A percentile compares a stretch with the other conserved stretches of the same genome.
These are phyloP conservation scores for Cydia pomonella DNA, from an alignment of 1,140 invertebrate species.

Conservation along the genomic window DNA sequence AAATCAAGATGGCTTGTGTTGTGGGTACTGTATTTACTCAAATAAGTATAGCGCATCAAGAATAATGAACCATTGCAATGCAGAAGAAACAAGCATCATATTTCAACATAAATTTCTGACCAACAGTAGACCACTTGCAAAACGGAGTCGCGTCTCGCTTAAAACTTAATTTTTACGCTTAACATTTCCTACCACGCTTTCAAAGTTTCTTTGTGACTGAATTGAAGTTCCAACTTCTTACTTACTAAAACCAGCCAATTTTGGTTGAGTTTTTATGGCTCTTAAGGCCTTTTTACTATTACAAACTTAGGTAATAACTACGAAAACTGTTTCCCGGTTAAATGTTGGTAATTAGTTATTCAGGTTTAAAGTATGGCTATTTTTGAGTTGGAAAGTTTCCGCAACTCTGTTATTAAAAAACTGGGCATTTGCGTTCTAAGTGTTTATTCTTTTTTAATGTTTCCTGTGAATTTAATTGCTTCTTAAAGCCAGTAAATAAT, in stretches of 20 bases:
- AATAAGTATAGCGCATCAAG: no score
- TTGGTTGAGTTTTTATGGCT: background rate
- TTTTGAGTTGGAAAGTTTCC: background rate
- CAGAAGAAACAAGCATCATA: no score
- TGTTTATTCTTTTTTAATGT: background rate
- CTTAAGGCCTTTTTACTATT: background rate
- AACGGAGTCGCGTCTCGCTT: background rate
- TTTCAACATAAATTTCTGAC: background rate
- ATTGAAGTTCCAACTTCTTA: background rate
- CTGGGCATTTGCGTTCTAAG: background rate
- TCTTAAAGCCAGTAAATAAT: background rate
- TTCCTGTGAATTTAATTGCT: background rate
- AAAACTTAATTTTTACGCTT: background rate
- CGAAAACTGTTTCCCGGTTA: slow-evolving; percentile 9
- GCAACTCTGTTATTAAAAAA: background rate
- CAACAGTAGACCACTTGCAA: slow-evolving; percentile 9
- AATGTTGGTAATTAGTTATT: slow-evolving; percentile 15
- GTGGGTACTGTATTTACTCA: no score
- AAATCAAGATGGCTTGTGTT: no score
- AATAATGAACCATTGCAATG: no score
- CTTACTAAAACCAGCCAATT: background rate
- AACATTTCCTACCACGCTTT: background rate
- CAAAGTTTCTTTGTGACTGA: background rate
- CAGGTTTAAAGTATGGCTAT: slow-evolving; percentile 1
- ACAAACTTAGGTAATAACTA: background rate